Conservation (phyloP, 2,113 vertebrate genomes). For the Arenaria interpres region DNA sequence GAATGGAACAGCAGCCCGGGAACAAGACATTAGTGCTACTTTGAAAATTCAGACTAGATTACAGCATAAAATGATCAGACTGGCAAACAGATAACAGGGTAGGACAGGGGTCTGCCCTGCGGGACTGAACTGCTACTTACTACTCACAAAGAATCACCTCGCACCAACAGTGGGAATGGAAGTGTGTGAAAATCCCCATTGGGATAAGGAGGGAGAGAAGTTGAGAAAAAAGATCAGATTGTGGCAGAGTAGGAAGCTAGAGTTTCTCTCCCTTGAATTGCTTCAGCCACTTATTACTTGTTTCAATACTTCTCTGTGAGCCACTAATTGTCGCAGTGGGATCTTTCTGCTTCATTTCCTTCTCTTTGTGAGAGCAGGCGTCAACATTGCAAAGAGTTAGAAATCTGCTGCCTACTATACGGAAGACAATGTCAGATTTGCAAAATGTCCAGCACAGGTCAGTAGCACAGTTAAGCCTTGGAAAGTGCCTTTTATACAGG, state of each 20-base stretch:
- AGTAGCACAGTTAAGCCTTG: constrained; percentile 11
- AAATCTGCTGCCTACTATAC: constrained; percentile 32
- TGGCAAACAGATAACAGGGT: not conserved
- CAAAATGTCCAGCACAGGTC: constrained; percentile 33
- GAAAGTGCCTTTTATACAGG: not conserved
- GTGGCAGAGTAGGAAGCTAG: constrained; percentile 30
- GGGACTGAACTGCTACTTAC: not conserved
- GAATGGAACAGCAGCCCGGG: not conserved
- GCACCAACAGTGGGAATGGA: not conserved
- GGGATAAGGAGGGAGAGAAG: constrained; percentile 8
- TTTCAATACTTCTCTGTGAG: constrained; percentile 57
- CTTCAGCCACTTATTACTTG: constrained; percentile 53
- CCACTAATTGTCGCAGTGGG: constrained; percentile 59
- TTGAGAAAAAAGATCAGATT: constrained; percentile 43
- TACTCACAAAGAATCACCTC: not conserved
- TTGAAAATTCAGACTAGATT: constrained; percentile 26
- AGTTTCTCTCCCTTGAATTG: constrained; percentile 45
- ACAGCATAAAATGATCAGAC: constrained; percentile 10
- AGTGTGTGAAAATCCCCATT: constrained; percentile 1
- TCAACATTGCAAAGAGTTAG: constrained; percentile 59
- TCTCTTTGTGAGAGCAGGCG: constrained; percentile 51
- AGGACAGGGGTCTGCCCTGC: not conserved
- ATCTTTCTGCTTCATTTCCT: constrained; percentile 66
- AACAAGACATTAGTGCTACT: constrained; percentile 5
- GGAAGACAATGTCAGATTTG: constrained; percentile 18